Conservation (phyloP, 1,140 invertebrate genomes). For the Liolophura sinensis region DNA sequence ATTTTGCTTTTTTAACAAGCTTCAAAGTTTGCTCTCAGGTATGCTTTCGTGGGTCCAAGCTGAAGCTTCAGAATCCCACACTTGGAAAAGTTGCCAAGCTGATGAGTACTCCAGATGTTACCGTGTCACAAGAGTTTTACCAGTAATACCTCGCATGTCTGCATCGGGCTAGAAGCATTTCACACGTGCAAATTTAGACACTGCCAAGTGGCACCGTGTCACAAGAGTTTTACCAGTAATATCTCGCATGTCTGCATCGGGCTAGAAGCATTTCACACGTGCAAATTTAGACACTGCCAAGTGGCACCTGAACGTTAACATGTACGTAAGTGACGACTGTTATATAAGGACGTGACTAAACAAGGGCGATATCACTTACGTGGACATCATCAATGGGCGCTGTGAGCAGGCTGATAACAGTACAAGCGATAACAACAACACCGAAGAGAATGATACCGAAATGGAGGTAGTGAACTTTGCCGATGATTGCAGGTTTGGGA, state of each 20-base stretch:
- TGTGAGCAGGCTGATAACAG: conserved; percentile 53
- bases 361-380: conserved; percentile 37
- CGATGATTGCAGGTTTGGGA: conserved; percentile 45
- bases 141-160: not conserved
- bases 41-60: too few species aligned
- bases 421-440: conserved; percentile 41
- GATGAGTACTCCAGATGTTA: too few species aligned
- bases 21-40: too few species aligned
- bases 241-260: not conserved
- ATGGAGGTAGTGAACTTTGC: conserved; percentile 58
- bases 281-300: not conserved
- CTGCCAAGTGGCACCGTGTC: not conserved
- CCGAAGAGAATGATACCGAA: conserved; percentile 58
- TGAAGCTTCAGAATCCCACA: too few species aligned
- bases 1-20: too few species aligned
- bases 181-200: not conserved
- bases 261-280: not conserved
- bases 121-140: not conserved
- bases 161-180: not conserved
- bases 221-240: not conserved
- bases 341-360: not conserved
- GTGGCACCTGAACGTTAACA: not conserved
- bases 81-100: too few species aligned
- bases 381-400: conserved; percentile 47
- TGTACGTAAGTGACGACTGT: not conserved